A percentile compares a stretch with the other conserved stretches of the same genome.
phyloP scores from a whole-genome alignment of 2,113 vertebrate genomes.

The Synchiropus splendidus region DNA sequence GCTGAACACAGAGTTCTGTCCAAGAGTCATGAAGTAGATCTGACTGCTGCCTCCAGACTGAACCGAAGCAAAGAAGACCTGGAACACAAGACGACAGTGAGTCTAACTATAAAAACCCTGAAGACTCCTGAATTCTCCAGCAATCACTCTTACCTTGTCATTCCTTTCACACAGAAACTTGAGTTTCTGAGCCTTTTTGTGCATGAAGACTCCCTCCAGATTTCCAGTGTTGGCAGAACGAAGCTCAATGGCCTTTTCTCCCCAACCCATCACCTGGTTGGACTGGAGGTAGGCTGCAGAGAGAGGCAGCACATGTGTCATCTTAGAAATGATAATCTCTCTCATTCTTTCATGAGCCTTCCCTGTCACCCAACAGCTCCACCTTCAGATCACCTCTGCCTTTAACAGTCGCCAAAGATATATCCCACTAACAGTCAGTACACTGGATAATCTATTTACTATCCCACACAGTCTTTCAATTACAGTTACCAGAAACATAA shows the following conservation, averaged over 20 bases:
- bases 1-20: slow-evolving; percentile 80
- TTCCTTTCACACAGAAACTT: slow-evolving; percentile 95
- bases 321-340: background rate
- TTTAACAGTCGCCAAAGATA: no score
- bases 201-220: slow-evolving; percentile 91
- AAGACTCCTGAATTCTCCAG: no score
- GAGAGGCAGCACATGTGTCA: background rate
- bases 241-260: slow-evolving; percentile 88
- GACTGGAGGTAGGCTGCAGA: slow-evolving; percentile 86
- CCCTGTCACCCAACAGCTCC: no score
- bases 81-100: slow-evolving; percentile 11
- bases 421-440: no score
- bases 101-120: background rate
- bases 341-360: no score
- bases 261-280: slow-evolving; percentile 95
- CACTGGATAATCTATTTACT: no score
- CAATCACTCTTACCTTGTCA: slow-evolving; percentile 77
- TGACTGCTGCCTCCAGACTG: slow-evolving; percentile 84
- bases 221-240: slow-evolving; percentile 78
- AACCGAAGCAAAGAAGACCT: slow-evolving; percentile 90
- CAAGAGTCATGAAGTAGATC: slow-evolving; percentile 94
- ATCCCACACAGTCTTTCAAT: no score
- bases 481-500: no score
- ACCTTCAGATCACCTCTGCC: no score
- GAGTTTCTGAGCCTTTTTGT: slow-evolving; percentile 91